Base-by-base conservation (phyloP, 2,888 invertebrate genomes). In the Diachrysia chrysitis region DNA sequence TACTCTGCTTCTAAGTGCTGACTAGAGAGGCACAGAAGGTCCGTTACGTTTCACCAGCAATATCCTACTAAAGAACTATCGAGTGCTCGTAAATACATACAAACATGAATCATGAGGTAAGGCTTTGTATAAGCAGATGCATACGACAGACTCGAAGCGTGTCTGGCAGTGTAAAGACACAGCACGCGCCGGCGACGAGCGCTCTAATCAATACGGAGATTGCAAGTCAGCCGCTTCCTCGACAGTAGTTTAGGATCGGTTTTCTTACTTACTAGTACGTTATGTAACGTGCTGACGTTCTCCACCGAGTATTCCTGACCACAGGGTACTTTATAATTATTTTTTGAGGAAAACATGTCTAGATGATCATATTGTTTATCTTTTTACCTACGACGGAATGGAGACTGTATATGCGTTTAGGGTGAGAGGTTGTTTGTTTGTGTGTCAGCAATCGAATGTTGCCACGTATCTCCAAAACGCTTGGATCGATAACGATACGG, bases 1-100 rank as follows among this genome's bases (percentile, higher is more conserved):
- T 51, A 21, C 3, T 51, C 19, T 21, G 21, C 21, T 7, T 19
- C 10, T 1, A 21, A 21, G 10, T 21, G 1, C 19, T 9, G 4
- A 12, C 2, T 10, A 1, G 23, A 10, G 7, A 2, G 1, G 0
- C 25, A 17, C 59, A 74, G 63, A 63, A 79, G 48, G 7, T 32
- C 46, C 29, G n/a, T 14, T 14, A 37, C 12, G 10, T 37, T 3
- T 37, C 5, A 14, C 5, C 16, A 37, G 37, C 37, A 32, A 32
- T 10, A 32, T 32, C 32, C 32, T 10, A 10, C 32, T 9, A 32
- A 32, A 10, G 9, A 32, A 32, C 10, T 32, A 29, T 32, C 2
- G 10, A 16, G 10, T 2, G 37, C 4, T 16, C 5, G 37, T 16
- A 37, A 35, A 37, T 16, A 37, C 14, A 37, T 14, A 16, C 14